Percentiles rank a stretch among this genome's conserved stretches.
Conservation (phyloP, 2,888 invertebrate genomes). For the Chymomyza procnemis region DNA sequence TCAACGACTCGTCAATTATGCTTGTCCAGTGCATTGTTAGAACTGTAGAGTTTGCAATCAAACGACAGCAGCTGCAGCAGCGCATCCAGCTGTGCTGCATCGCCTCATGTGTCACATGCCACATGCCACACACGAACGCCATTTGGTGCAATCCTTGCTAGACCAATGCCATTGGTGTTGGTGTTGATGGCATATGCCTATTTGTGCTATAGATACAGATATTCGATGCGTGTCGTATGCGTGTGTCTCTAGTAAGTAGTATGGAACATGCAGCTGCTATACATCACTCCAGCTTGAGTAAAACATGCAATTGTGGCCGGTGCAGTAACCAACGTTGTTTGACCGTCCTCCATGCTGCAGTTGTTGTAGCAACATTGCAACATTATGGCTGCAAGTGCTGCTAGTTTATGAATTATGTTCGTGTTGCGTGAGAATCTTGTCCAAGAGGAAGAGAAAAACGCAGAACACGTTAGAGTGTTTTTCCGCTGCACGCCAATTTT, state of each 20-base stretch:
- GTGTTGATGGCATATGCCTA: conserved; percentile 62
- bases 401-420: conserved; percentile 64
- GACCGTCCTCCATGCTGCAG: conserved; percentile 33
- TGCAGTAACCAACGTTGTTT: not conserved
- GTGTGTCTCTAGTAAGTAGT: conserved; percentile 5
- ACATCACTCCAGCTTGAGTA: not conserved
- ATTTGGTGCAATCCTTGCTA: conserved; percentile 51
- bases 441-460: conserved; percentile 8
- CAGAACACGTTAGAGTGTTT: conserved; percentile 63
- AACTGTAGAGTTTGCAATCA: not conserved
- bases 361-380: conserved; percentile 16
- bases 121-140: conserved; percentile 69
- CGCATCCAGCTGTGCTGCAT: conserved; percentile 65
- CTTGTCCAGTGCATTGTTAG: not conserved
- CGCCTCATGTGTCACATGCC: conserved; percentile 71
- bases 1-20: conserved; percentile 24
- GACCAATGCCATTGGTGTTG: conserved; percentile 22
- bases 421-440: conserved; percentile 54
- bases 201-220: conserved; percentile 7
- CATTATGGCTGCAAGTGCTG: conserved; percentile 7
- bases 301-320: conserved; percentile 16
- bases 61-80: conserved; percentile 8
- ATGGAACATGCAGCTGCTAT: not conserved
- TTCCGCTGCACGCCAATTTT: conserved; percentile 72
- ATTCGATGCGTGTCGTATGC: conserved; percentile 30